These are phyloP conservation scores for Benitochromis conjunctus DNA, from an alignment of 2,113 vertebrate genomes.

Conservation along the genomic window DNA sequence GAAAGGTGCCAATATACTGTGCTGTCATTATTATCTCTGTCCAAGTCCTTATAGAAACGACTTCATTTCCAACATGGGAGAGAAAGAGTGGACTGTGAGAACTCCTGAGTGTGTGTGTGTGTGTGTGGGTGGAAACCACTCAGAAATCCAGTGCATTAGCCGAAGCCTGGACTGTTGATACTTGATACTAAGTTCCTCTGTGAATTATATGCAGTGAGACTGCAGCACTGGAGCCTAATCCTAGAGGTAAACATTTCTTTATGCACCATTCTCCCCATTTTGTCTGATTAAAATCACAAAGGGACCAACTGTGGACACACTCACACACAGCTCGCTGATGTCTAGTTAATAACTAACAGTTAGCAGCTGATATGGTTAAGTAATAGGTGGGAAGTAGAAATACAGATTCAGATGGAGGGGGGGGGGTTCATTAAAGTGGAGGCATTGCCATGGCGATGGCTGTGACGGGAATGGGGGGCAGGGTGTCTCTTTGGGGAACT, in stretches of 20 bases:
- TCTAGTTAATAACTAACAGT: background rate
- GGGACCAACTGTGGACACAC: background rate
- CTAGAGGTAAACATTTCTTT: background rate
- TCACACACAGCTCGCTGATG: background rate
- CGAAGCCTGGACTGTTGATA: background rate
- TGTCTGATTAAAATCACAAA: background rate
- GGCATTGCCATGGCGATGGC: constrained; percentile 54
- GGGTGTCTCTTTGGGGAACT: constrained; percentile 23
- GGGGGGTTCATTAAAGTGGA: constrained; percentile 14
- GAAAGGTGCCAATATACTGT: background rate
- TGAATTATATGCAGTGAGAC: background rate
- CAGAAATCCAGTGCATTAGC: constrained; percentile 3
- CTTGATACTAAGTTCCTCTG: constrained; percentile 5
- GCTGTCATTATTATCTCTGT: background rate
- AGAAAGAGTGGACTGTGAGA: background rate
- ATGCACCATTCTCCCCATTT: background rate
- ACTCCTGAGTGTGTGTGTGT: background rate
- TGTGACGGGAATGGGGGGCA: constrained; percentile 6
- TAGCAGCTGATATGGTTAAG: background rate
- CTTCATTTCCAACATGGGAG: background rate
- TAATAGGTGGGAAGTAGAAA: constrained; percentile 27
- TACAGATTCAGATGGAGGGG: background rate
- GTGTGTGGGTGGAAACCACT: background rate
- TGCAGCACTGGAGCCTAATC: background rate
- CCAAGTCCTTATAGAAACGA: background rate